Evolutionary conservation across 2,797 vertebrate genomes (phyloP).

Genomic region (Scolopax rusticola): DNA sequence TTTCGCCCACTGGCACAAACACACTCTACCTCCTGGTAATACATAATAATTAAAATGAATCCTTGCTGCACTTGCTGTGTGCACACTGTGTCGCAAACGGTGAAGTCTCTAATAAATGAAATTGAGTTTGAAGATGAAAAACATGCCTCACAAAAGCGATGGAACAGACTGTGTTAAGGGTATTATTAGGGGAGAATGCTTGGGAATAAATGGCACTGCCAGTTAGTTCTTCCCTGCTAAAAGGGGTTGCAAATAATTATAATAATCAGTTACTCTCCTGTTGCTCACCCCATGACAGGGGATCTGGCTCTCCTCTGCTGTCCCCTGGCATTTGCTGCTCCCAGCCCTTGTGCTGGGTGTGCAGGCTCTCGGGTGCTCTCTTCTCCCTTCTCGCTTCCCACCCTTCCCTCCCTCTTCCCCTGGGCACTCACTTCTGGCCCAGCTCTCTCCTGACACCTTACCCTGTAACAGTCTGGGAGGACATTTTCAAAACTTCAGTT

Average conservation of each 20-base stretch:
- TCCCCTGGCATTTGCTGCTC: conserved; percentile 4
- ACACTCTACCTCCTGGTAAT: background rate
- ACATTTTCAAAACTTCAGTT: background rate
- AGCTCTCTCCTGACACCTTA: no score
- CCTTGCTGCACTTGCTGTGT: conserved; percentile 25
- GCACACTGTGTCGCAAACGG: conserved; percentile 6
- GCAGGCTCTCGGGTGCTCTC: background rate
- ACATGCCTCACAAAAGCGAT: conserved; percentile 30
- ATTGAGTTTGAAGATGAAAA: conserved; percentile 65
- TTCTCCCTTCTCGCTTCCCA: background rate
- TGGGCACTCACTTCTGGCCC: no score
- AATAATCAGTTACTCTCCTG: conserved; percentile 24
- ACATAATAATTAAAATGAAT: conserved; percentile 18
- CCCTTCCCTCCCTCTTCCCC: background rate
- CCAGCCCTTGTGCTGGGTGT: background rate
- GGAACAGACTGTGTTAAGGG: conserved; percentile 48
- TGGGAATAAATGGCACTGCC: background rate
- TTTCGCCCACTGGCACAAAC: background rate
- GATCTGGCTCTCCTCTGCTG: background rate
- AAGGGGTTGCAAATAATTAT: conserved; percentile 26
- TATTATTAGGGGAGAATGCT: conserved; percentile 58
- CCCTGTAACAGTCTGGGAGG: accelerated
- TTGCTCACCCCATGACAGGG: background rate
- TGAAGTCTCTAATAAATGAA: conserved; percentile 50
- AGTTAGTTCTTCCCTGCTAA: background rate